These are phyloP conservation scores for Drosophila limbata DNA, from an alignment of 2,888 invertebrate genomes.

Conservation along the genomic window DNA sequence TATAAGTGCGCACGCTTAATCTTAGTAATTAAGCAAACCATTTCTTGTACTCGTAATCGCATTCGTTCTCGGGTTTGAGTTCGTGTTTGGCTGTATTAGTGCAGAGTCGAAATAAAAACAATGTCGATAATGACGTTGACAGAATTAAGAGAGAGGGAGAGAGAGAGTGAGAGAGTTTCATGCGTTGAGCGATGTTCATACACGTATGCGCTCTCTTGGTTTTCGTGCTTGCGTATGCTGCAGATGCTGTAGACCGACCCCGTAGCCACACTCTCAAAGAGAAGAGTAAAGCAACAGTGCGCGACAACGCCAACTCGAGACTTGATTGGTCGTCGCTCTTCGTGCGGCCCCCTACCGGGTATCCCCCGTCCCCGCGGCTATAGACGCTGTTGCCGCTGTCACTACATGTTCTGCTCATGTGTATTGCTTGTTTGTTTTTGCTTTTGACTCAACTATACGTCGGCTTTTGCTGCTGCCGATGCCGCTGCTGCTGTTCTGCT, in stretches of 20 bases:
- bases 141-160: constrained; percentile 43
- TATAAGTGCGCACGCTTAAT: constrained; percentile 4
- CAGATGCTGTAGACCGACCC: constrained; percentile 30
- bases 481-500: neutral
- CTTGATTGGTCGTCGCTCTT: constrained; percentile 72
- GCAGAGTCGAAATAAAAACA: constrained; percentile 21
- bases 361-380: constrained; percentile 1
- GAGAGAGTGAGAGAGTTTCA: neutral
- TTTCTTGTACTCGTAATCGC: neutral
- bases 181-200: neutral
- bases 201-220: constrained; percentile 43
- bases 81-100: neutral
- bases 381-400: constrained; percentile 35
- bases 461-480: constrained; percentile 15
- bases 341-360: constrained; percentile 49
- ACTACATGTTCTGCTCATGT: constrained; percentile 39
- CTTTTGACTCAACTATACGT: constrained; percentile 30
- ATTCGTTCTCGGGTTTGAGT: constrained; percentile 1
- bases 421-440: constrained; percentile 50
- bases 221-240: constrained; percentile 42
- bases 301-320: constrained; percentile 53
- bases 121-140: constrained; percentile 28
- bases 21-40: constrained; percentile 50
- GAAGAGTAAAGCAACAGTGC: constrained; percentile 70
- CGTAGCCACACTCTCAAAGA: constrained; percentile 22